A percentile compares a stretch with the other conserved stretches of the same genome.
Evolutionary conservation across 2,113 vertebrate genomes (phyloP).

Genomic region (Circaetus gallicus): DNA sequence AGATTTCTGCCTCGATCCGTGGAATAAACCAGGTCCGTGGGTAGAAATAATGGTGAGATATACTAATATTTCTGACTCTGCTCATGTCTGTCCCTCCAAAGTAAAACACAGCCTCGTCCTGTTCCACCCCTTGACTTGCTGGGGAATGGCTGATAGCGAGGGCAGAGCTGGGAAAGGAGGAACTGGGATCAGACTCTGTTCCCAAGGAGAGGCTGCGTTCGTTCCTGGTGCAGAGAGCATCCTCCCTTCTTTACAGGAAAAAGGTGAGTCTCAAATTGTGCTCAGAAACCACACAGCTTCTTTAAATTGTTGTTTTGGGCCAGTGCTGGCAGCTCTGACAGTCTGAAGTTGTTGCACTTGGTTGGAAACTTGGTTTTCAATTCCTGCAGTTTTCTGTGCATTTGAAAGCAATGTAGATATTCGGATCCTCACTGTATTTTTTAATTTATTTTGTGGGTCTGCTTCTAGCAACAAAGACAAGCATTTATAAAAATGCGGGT

Average conservation of each 20-base stretch:
- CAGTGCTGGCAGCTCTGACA: not conserved
- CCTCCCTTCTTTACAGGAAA: not conserved
- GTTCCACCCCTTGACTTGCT: not conserved
- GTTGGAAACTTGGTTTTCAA: not conserved
- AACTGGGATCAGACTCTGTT: not conserved
- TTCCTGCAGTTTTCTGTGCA: not conserved
- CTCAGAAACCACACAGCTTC: not conserved
- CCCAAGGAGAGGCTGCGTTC: fast-evolving
- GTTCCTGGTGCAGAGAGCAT: fast-evolving
- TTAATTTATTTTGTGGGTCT: not conserved
- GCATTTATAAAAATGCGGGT: not conserved
- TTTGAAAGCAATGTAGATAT: not conserved
- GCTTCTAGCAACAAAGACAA: not conserved
- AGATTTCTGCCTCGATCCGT: not conserved
- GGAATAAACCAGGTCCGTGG: not conserved
- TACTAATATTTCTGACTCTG: not conserved
- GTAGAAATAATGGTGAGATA: not conserved
- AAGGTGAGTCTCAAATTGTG: not conserved
- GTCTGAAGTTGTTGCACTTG: not conserved
- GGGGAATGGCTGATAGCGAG: not conserved
- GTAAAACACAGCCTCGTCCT: not conserved
- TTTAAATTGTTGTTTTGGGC: not conserved
- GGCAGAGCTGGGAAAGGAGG: not conserved
- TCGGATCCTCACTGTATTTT: not conserved
- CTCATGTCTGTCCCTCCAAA: not conserved